Conservation (phyloP, 2,113 vertebrate species). For the Taurulus bubalis region DNA sequence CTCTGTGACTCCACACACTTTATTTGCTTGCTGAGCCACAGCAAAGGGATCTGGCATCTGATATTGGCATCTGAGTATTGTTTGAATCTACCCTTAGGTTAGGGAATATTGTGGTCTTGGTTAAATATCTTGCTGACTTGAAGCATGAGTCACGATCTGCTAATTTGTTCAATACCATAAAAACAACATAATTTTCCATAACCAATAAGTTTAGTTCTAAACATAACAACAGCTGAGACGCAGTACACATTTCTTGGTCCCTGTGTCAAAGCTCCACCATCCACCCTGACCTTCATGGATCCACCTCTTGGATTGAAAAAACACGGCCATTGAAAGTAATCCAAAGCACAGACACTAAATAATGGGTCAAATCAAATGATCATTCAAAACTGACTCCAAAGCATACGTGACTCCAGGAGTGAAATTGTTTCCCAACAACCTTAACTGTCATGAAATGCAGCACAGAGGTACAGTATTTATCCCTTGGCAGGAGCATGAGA, state of each 20-base stretch:
- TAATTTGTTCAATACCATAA: background rate
- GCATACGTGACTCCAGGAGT: conserved; percentile 2
- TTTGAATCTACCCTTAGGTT: background rate
- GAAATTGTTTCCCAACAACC: conserved; percentile 2
- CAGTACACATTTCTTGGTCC: background rate
- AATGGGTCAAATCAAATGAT: conserved; percentile 7
- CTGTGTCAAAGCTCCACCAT: background rate
- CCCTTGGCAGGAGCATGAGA: conserved; percentile 10
- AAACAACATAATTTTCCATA: background rate
- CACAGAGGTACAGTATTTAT: conserved; percentile 20
- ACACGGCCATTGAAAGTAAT: background rate
- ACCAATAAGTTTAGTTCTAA: background rate
- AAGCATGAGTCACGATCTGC: background rate
- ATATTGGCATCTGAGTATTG: background rate
- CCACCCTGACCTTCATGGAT: background rate
- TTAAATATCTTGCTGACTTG: background rate
- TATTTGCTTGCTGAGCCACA: background rate
- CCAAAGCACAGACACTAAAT: background rate
- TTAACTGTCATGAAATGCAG: conserved; percentile 23
- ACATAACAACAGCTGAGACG: background rate
- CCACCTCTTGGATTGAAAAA: background rate
- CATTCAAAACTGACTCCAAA: background rate
- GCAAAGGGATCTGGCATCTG: background rate
- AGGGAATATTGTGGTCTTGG: background rate
- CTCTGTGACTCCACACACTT: background rate